These are phyloP conservation scores for Mus pahari DNA, from an alignment of 2,113 vertebrate genomes.

Conservation along the genomic window DNA sequence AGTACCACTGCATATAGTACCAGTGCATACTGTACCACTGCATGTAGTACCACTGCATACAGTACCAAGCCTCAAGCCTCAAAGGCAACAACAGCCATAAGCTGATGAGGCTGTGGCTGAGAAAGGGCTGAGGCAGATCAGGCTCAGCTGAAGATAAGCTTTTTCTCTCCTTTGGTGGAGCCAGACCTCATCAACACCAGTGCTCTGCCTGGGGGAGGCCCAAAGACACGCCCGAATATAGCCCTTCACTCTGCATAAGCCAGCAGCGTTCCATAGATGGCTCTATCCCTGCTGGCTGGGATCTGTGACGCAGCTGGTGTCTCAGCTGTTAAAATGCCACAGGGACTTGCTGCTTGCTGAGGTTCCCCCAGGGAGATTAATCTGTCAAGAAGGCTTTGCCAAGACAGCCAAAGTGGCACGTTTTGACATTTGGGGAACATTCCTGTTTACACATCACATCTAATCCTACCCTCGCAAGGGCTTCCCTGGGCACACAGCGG, in stretches of 20 bases:
- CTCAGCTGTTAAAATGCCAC: neutral
- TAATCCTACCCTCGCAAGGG: neutral
- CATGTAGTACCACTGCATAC: too few species aligned
- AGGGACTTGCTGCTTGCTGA: neutral
- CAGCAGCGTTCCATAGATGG: neutral
- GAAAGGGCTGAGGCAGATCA: neutral
- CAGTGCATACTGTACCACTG: too few species aligned
- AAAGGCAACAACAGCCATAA: neutral
- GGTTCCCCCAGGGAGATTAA: neutral
- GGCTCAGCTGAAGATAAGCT: too few species aligned
- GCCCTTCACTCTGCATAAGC: neutral
- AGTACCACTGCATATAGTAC: too few species aligned
- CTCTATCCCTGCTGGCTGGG: neutral
- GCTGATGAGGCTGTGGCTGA: neutral
- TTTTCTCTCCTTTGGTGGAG: neutral
- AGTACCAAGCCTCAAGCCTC: neutral
- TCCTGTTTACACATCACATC: neutral
- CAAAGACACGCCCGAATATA: neutral
- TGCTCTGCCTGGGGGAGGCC: neutral
- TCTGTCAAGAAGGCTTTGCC: neutral
- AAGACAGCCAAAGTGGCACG: neutral
- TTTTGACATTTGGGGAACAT: neutral
- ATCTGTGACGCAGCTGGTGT: neutral
- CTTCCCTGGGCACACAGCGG: neutral
- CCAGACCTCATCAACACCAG: too few species aligned